These are phyloP conservation scores for Acrossocheilus wenchowensis DNA, from an alignment of 2,797 vertebrate genomes.

Conservation along the genomic window DNA sequence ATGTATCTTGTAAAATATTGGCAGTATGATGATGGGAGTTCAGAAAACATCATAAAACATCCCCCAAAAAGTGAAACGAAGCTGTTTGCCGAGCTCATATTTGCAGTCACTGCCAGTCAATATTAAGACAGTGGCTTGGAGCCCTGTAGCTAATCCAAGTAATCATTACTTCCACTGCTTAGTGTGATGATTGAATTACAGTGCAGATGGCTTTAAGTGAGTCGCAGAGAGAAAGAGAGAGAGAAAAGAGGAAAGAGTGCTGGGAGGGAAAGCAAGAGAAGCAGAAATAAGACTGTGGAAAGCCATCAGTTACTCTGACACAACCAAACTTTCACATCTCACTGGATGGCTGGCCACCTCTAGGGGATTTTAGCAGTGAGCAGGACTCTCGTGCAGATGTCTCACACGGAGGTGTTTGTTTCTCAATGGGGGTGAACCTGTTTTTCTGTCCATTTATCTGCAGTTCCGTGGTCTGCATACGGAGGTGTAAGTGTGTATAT, in stretches of 20 bases:
- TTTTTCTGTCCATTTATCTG: slow-evolving; percentile 14
- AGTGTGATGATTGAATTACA: slow-evolving; percentile 72
- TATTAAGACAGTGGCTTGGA: slow-evolving; percentile 59
- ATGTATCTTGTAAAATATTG: neutral
- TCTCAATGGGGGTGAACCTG: neutral
- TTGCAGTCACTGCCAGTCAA: slow-evolving; percentile 53
- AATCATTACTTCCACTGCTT: slow-evolving; percentile 57
- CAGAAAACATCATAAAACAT: slow-evolving; percentile 12
- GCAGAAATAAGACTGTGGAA: slow-evolving; percentile 52
- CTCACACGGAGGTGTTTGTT: neutral
- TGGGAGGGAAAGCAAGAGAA: slow-evolving; percentile 37
- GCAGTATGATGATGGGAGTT: neutral
- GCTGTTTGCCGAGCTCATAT: slow-evolving; percentile 9
- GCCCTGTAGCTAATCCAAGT: slow-evolving; percentile 56
- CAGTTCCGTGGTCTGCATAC: neutral
- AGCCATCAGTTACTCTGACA: slow-evolving; percentile 41
- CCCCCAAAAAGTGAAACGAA: slow-evolving; percentile 1
- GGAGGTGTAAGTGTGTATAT: slow-evolving; percentile 20
- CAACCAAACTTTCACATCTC: neutral
- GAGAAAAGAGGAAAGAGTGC: neutral
- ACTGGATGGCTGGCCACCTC: slow-evolving; percentile 36
- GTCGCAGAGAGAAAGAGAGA: slow-evolving; percentile 31
- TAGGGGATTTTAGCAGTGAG: slow-evolving; percentile 13
- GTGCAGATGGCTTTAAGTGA: slow-evolving; percentile 68
- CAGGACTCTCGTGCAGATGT: neutral